Base-by-base conservation (phyloP, 2,797 vertebrate genomes). In the Helostoma temminkii region DNA sequence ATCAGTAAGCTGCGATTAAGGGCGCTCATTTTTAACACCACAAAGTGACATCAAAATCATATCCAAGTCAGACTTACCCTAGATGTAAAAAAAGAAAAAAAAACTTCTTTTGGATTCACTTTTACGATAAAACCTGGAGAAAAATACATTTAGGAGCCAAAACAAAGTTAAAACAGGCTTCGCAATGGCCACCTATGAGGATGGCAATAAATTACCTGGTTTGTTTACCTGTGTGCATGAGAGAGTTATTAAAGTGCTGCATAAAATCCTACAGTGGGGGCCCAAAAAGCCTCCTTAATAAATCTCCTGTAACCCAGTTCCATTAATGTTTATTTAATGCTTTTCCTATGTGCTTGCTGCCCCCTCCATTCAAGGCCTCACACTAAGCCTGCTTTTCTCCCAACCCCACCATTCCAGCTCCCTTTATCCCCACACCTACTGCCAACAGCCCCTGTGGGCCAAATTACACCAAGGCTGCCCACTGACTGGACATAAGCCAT, bases 251-350 rank as follows among this genome's bases (percentile, higher is more conserved):
- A 93, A 94, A 93, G 89, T 89, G 83, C 86, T 72, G 81, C 82
- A 86, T 83, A 84, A 89, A 86, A 89, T 79, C 88, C 83, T 74
- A 78, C 87, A 87, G 87, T 84, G 87, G 81, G 85, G 83, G 88
- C 87, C 78, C 87, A 89, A 91, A 92, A 90, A 91, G 83, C 87
- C 82, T 83, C 80, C 89, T 84, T 91, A 92, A 94, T 93, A 94
- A 93, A 94, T 94, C 93, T 93, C 90, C 84, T 83, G 88, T 92
- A 94, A 94, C 93, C 93, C 87, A 94, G 85, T 94, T 95, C 88
- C 91, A 94, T 93, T 93, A 92, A 94, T 94, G 93, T 94, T 94
- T 93, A 92, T 93, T 93, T 94, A 93, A 95, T 94, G 91, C 88
- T 89, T 89, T 90, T 85, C 78, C 87, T 89, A 80, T 89, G 88